Evolutionary conservation across 2,113 vertebrate genomes (phyloP).

Genomic region (Cyanistes caeruleus): DNA sequence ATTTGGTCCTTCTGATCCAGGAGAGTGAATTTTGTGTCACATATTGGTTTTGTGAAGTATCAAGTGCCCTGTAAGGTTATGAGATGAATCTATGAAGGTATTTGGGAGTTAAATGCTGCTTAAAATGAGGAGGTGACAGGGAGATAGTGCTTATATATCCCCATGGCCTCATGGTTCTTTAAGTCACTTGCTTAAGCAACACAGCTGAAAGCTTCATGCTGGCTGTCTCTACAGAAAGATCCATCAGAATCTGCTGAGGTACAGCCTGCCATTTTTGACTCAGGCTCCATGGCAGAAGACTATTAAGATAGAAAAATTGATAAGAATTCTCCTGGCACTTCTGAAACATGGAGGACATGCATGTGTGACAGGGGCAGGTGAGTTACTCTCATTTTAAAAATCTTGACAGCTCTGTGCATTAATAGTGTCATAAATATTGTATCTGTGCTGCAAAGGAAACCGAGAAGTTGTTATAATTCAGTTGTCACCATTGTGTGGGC

Average conservation of each 20-base stretch:
- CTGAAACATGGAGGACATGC: neutral
- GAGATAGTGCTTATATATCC: neutral
- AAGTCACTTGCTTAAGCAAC: neutral
- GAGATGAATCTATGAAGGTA: neutral
- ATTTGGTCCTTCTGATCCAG: neutral
- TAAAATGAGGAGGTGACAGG: neutral
- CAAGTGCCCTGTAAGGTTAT: neutral
- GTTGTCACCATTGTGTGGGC: constrained; percentile 40
- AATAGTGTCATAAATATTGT: constrained; percentile 64
- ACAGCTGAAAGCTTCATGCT: neutral
- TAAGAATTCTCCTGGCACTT: constrained; percentile 32
- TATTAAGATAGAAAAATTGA: constrained; percentile 48
- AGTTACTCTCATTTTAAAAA: constrained; percentile 39
- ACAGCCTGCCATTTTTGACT: constrained; percentile 24
- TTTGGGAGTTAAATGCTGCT: neutral
- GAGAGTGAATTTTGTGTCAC: neutral
- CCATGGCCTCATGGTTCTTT: neutral
- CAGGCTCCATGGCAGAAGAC: neutral
- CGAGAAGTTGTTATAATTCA: constrained; percentile 52
- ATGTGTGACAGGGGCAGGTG: constrained; percentile 20
- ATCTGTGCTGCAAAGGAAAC: constrained; percentile 41
- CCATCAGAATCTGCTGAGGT: neutral
- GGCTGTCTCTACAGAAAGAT: neutral
- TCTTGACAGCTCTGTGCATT: constrained; percentile 53
- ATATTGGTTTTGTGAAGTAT: neutral